phyloP scores from a whole-genome alignment of 2,888 invertebrate species.

The Pinctada fucata region DNA sequence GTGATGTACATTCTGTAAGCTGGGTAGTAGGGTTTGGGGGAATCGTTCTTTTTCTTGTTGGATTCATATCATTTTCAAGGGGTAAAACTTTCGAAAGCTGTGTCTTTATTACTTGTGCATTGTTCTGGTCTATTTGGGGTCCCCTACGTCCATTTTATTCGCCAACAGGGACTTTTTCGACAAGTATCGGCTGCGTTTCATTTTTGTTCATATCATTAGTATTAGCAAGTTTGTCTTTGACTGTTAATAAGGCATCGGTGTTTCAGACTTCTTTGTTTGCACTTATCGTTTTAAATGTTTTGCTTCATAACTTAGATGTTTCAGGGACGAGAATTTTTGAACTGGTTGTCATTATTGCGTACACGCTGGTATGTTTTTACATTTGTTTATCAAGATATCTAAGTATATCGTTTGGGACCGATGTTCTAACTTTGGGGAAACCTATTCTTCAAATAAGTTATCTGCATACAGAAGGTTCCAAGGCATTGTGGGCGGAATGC shows the following conservation, averaged over 20 bases:
- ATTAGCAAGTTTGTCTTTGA: slow-evolving; percentile 50
- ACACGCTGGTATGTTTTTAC: slow-evolving; percentile 56
- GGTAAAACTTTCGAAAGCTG: slow-evolving; percentile 60
- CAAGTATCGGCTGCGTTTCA: slow-evolving; percentile 46
- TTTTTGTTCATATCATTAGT: slow-evolving; percentile 54
- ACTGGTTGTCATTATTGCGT: slow-evolving; percentile 50
- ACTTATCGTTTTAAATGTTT: slow-evolving; percentile 43
- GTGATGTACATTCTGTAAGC: slow-evolving; percentile 47
- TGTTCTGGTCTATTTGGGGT: slow-evolving; percentile 63
- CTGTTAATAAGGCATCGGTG: slow-evolving; percentile 57
- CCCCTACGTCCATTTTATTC: slow-evolving; percentile 37
- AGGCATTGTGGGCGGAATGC: slow-evolving; percentile 55
- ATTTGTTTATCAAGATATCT: slow-evolving; percentile 51
- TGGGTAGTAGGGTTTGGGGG: slow-evolving; percentile 60
- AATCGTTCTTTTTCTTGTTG: slow-evolving; percentile 53
- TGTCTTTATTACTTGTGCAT: slow-evolving; percentile 53
- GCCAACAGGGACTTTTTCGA: slow-evolving; percentile 43
- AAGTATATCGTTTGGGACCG: slow-evolving; percentile 46
- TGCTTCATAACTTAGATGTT: slow-evolving; percentile 49
- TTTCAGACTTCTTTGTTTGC: slow-evolving; percentile 47
- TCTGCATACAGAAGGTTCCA: slow-evolving; percentile 51
- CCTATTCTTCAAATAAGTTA: slow-evolving; percentile 59
- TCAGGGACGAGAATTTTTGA: slow-evolving; percentile 49
- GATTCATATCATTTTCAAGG: slow-evolving; percentile 55
- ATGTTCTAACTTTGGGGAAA: slow-evolving; percentile 53